Conservation (phyloP, 2,797 vertebrate genomes). For the Falco naumanni region DNA sequence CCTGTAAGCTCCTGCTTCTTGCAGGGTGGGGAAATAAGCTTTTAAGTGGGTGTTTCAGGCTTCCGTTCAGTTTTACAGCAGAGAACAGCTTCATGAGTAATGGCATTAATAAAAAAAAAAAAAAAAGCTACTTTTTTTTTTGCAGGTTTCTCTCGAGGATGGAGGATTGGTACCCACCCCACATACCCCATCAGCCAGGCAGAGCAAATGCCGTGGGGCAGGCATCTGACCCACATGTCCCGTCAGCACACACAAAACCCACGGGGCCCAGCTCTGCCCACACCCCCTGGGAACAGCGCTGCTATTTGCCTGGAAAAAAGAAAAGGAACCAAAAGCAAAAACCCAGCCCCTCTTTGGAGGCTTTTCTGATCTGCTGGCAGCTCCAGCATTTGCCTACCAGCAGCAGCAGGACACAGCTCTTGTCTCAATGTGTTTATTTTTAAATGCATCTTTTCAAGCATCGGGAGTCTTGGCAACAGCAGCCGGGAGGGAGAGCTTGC, state of each 20-base stretch:
- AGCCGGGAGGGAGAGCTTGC: background rate
- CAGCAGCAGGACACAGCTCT: constrained; percentile 28
- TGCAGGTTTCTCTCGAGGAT: background rate
- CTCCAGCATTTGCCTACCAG: background rate
- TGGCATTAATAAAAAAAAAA: background rate
- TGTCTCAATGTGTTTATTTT: constrained; percentile 11
- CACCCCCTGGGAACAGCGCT: background rate
- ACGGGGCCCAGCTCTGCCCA: background rate
- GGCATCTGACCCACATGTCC: background rate
- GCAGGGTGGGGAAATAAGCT: background rate
- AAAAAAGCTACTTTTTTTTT: background rate
- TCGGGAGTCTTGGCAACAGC: constrained; percentile 57
- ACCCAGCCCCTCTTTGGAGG: background rate
- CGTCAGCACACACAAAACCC: background rate
- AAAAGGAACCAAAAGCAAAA: background rate
- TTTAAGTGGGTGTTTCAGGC: background rate
- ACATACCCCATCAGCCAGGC: background rate
- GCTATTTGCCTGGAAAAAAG: background rate
- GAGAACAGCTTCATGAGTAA: background rate
- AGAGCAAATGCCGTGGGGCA: background rate
- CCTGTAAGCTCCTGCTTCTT: background rate
- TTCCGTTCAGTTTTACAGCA: background rate
- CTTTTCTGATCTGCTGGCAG: background rate
- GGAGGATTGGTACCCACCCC: background rate
- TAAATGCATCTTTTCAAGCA: constrained; percentile 58